Evolutionary conservation across 2,888 invertebrate species (phyloP).

Genomic region (Chelonus formosanus): DNA sequence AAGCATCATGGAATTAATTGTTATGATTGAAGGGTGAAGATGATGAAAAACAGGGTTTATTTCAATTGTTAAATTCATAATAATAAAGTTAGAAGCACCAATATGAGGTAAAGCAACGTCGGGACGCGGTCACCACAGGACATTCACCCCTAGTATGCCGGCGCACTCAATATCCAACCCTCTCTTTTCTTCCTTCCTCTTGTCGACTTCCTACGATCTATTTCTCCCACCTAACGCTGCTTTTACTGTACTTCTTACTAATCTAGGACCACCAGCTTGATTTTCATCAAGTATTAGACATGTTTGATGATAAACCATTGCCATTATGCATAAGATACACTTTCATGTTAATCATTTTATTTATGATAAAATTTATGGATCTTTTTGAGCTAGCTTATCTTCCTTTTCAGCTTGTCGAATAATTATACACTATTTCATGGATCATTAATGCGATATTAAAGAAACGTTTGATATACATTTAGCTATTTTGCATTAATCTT

Average conservation of each 20-base stretch:
- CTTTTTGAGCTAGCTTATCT: no score
- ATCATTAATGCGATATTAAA: no score
- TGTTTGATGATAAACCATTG: no score
- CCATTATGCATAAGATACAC: no score
- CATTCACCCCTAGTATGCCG: constrained; percentile 52
- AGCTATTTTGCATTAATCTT: no score
- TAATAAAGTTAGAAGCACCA: background rate
- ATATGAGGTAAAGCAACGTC: constrained; percentile 39
- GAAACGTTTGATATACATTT: no score
- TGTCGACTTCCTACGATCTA: constrained; percentile 8
- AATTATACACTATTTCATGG: no score
- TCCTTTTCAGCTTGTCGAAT: no score
- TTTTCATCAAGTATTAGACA: background rate
- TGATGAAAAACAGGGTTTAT: constrained; percentile 11
- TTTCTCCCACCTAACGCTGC: constrained; percentile 12
- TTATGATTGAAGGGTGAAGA: constrained; percentile 3
- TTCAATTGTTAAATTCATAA: constrained; percentile 21
- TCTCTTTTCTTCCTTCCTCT: constrained; percentile 27
- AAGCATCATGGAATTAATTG: constrained; percentile 13
- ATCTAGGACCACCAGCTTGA: constrained; percentile 4
- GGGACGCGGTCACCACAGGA: constrained; percentile 56
- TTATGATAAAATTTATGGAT: background rate
- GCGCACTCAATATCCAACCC: constrained; percentile 49
- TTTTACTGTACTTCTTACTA: constrained; percentile 8
- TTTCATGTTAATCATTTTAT: background rate